Conservation (phyloP, 1,140 invertebrate genomes). For the Leptinotarsa lineolata region DNA sequence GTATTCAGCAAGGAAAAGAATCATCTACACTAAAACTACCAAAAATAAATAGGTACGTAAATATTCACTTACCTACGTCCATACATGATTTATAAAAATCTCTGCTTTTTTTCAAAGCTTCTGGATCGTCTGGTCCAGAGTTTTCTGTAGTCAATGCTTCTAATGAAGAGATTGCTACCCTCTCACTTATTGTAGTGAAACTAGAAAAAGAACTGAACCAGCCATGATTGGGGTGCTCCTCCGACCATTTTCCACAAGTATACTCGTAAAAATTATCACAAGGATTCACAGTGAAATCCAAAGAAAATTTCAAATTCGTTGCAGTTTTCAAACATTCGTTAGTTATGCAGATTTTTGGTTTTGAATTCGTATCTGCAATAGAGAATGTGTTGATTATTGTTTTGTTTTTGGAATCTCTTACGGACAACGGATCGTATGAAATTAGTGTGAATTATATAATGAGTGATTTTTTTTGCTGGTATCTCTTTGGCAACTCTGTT, state of each 20-base stretch:
- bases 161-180: conserved; percentile 59
- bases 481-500: too few relatives aligned
- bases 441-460: too few relatives aligned
- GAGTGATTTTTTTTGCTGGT: too few relatives aligned
- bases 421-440: too few relatives aligned
- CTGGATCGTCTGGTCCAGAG: conserved; percentile 31
- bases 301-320: conserved; percentile 64
- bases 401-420: too few relatives aligned
- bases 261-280: conserved; percentile 71
- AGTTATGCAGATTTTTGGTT: conserved; percentile 56
- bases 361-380: conserved; percentile 31
- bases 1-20: too few relatives aligned
- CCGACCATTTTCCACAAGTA: conserved; percentile 70
- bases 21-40: too few relatives aligned
- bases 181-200: conserved; percentile 56
- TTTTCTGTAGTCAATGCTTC: conserved; percentile 59
- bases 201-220: conserved; percentile 69
- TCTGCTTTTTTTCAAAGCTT: conserved; percentile 39
- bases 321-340: conserved; percentile 67
- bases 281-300: conserved; percentile 64
- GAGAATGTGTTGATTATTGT: too few relatives aligned
- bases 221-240: conserved; percentile 71
- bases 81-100: conserved; percentile 46
- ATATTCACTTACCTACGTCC: conserved; percentile 48
- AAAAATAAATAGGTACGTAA: too few relatives aligned